Evolutionary conservation across 2,888 invertebrate species (phyloP), one percentile per base, ranked within the genome.

Genomic region (Diogma glabrata): DNA sequence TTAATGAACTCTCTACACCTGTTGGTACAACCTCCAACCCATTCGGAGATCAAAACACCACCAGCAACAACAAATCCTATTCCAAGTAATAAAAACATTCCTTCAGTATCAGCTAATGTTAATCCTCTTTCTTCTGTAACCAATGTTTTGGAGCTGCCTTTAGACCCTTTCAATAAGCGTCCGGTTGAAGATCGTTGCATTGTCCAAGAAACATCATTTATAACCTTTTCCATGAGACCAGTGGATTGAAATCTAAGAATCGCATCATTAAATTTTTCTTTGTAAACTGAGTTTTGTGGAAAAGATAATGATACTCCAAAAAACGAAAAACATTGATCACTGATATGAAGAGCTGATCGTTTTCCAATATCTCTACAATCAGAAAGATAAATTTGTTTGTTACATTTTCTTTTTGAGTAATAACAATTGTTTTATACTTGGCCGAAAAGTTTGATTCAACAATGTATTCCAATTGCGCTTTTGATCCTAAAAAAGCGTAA

Each of bases 41-140:
- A 80, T 70, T 87, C 87, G 0, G 82, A 79, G 12, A 81, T 58
- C 9, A 87, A 67, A 4, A 79, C 77, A 3, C 77, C 69, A 0
- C 73, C 75, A 4, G 80, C 86, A 22, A 82, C 61, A 1, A 82
- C 61, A 61, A 83, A 82, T 0, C 88, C 88, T 38, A 79, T 76
- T 5, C 73, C 83, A 57, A 87, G 71, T 1, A 88, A 71, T 3
- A 87, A 66, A 61, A 87, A 87, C 84, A 87, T 87, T 9, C 88
- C 88, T 67, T 86, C 85, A 0, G 85, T 86, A 55, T 88, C 88
- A 60, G 84, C 86, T 24, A 87, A 69, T 2, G 82, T 81, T n/a
- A 88, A 64, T 19, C 83, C 81, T 54, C 84, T 76, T 62, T 88
- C 87, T 65, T 83, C 81, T 20, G 76, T 72, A 2, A 24, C 9